Evolutionary conservation across 1,140 invertebrate genomes (phyloP).

Genomic region (Neocloeon triangulifer): DNA sequence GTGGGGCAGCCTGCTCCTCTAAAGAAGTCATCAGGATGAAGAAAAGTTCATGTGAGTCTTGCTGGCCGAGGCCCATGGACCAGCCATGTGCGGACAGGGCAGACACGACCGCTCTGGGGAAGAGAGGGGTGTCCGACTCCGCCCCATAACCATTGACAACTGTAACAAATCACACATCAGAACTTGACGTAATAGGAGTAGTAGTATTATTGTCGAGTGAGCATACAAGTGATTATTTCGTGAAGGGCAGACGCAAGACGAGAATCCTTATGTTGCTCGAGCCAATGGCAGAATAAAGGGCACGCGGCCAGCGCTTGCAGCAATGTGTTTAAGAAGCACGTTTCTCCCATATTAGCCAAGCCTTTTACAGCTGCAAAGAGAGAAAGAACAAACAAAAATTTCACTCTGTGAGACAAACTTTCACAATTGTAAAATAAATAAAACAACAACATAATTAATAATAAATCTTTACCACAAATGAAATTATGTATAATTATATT

Average conservation of each 20-base stretch:
- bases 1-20: slow-evolving; percentile 73
- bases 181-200: no score
- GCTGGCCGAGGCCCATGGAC: slow-evolving; percentile 71
- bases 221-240: slow-evolving; percentile 7
- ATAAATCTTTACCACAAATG: no score
- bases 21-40: slow-evolving; percentile 67
- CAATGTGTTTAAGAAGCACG: slow-evolving; percentile 70
- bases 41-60: slow-evolving; percentile 81
- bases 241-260: slow-evolving; percentile 5
- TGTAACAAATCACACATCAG: no score
- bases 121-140: slow-evolving; percentile 36
- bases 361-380: slow-evolving; percentile 22
- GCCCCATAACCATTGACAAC: slow-evolving; percentile 56
- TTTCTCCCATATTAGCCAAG: slow-evolving; percentile 61
- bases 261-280: slow-evolving; percentile 31
- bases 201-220: background rate
- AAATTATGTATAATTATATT: no score
- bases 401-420: no score
- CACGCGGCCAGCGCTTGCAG: slow-evolving; percentile 64
- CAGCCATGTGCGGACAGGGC: slow-evolving; percentile 50
- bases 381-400: slow-evolving; percentile 5
- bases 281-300: slow-evolving; percentile 56
- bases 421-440: no score
- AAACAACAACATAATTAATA: no score
- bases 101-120: slow-evolving; percentile 50